Evolutionary conservation across 2,888 invertebrate genomes (phyloP).

Genomic region (Leptopilina drosophilae): DNA sequence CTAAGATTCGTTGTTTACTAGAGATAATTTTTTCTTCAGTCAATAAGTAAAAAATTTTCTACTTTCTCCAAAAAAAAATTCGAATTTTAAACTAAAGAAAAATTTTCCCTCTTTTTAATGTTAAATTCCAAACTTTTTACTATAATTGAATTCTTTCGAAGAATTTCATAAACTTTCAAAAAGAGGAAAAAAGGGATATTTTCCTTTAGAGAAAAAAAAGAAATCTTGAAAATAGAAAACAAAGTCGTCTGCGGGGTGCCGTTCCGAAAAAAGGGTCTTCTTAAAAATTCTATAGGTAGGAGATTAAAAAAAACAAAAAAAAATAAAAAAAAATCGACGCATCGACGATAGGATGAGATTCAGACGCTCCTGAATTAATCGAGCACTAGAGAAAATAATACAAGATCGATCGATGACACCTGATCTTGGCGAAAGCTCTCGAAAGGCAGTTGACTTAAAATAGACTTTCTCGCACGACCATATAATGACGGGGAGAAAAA

Average conservation of each 20-base stretch:
- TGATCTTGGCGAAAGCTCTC: conserved; percentile 43
- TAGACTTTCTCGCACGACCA: conserved; percentile 44
- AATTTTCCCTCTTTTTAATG: too few relatives aligned
- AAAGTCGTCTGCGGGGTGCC: conserved; percentile 35
- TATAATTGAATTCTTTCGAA: too few relatives aligned
- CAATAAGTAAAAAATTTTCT: too few relatives aligned
- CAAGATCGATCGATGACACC: conserved; percentile 38
- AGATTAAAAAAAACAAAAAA: background rate
- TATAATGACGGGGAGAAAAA: conserved; percentile 40
- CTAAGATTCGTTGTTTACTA: too few relatives aligned
- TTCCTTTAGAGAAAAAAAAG: background rate
- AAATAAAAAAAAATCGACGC: conserved; percentile 8
- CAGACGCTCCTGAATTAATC: conserved; percentile 29
- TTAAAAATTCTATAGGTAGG: conserved; percentile 28
- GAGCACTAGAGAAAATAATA: conserved; percentile 33
- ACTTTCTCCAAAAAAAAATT: too few relatives aligned
- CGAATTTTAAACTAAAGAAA: too few relatives aligned
- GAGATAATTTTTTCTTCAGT: too few relatives aligned
- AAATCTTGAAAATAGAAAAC: background rate
- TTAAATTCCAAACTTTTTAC: too few relatives aligned
- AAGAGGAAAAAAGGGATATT: background rate
- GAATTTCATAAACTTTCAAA: too few relatives aligned
- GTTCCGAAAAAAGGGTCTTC: conserved; percentile 33
- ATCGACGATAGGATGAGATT: conserved; percentile 36
- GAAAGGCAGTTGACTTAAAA: conserved; percentile 35